Evolutionary conservation across 2,797 vertebrate species (phyloP).

Genomic region (Capromys pilorides): DNA sequence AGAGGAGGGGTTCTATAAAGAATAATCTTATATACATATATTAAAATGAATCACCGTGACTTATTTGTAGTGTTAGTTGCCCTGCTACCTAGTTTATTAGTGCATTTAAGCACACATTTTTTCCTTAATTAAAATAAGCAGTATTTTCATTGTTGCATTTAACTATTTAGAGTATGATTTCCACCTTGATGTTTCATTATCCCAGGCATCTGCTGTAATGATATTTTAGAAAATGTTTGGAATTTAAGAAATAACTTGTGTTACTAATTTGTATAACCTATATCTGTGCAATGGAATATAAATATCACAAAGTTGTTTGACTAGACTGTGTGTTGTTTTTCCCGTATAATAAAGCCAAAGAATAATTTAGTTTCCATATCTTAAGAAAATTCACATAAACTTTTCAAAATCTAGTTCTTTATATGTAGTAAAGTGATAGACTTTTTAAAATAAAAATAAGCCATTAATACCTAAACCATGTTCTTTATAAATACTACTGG

Average conservation of each 20-base stretch:
- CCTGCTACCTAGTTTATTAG: constrained; percentile 82
- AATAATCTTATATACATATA: constrained; percentile 58
- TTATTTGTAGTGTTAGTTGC: constrained; percentile 83
- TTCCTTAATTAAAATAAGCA: constrained; percentile 82
- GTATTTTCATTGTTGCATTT: constrained; percentile 84
- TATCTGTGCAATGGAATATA: constrained; percentile 92
- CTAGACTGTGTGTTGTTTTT: constrained; percentile 82
- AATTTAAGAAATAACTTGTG: constrained; percentile 86
- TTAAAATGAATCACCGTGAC: constrained; percentile 84
- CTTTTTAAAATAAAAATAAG: constrained; percentile 58
- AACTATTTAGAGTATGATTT: constrained; percentile 85
- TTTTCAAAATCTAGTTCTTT: neutral
- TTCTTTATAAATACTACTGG: constrained; percentile 54
- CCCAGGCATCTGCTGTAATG: constrained; percentile 85
- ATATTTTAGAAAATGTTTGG: constrained; percentile 85
- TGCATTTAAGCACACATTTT: constrained; percentile 82
- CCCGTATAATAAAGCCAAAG: constrained; percentile 70
- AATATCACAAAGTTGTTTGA: constrained; percentile 89
- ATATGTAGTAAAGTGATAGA: neutral
- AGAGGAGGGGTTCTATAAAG: constrained; percentile 74
- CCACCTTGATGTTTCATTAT: constrained; percentile 84
- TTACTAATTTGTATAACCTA: constrained; percentile 93
- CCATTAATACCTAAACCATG: constrained; percentile 48
- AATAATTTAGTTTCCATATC: constrained; percentile 66
- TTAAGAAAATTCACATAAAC: constrained; percentile 53